These are phyloP conservation scores for Smithornis capensis DNA, from an alignment of 2,113 vertebrate genomes.

Conservation along the genomic window DNA sequence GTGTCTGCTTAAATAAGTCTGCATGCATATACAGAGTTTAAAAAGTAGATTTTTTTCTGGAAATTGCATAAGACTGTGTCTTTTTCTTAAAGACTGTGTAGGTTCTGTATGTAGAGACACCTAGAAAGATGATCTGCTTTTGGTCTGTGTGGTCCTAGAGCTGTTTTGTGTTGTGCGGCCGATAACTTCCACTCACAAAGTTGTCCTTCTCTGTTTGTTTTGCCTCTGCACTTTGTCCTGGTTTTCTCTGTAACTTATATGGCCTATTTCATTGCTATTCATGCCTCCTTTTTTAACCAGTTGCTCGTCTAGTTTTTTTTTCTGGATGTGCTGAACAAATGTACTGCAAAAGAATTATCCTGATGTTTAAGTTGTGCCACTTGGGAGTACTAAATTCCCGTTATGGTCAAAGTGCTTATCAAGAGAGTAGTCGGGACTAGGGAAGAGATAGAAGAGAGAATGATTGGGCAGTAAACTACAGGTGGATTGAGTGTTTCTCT, in stretches of 20 bases:
- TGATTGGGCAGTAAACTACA: neutral
- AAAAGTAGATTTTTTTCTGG: neutral
- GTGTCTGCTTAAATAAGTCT: neutral
- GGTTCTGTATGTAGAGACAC: neutral
- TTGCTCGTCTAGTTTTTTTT: neutral
- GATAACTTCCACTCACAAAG: neutral
- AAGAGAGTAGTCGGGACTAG: neutral
- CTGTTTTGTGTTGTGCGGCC: neutral
- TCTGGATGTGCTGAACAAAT: neutral
- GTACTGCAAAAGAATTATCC: neutral
- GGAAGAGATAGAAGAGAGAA: neutral
- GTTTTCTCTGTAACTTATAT: neutral
- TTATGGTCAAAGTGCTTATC: neutral
- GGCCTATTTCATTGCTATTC: neutral
- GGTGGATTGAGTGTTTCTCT: neutral
- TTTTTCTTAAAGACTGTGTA: neutral
- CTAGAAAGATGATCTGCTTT: rapidly evolving
- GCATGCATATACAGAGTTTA: neutral
- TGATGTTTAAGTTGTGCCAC: neutral
- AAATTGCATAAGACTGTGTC: neutral
- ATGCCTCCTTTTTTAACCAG: neutral
- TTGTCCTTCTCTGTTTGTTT: neutral
- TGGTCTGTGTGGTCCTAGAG: neutral
- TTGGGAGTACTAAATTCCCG: neutral
- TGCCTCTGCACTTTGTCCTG: neutral